phyloP scores from a whole-genome alignment of 2,113 vertebrate species.

The Odontesthes bonariensis region DNA sequence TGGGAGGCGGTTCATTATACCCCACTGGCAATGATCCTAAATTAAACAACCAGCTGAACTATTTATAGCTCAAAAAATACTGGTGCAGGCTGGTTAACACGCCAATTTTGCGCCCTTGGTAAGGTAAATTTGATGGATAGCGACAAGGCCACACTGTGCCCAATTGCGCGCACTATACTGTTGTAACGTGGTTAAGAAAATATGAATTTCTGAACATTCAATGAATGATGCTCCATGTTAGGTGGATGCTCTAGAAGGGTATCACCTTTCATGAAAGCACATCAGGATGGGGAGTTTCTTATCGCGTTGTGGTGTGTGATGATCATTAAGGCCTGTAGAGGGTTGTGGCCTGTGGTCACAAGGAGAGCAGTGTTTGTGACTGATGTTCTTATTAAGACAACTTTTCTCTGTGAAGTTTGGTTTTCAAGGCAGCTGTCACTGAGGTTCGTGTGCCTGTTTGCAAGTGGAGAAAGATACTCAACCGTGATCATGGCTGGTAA shows the following conservation, averaged over 20 bases:
- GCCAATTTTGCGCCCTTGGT: slow-evolving; percentile 8
- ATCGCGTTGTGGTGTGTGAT: slow-evolving; percentile 13
- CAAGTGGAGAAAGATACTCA: slow-evolving; percentile 46
- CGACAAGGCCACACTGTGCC: slow-evolving; percentile 55
- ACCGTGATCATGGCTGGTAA: slow-evolving; percentile 80
- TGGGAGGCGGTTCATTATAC: not conserved
- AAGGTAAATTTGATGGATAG: slow-evolving; percentile 12
- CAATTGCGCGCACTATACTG: slow-evolving; percentile 1
- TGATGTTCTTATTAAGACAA: slow-evolving; percentile 23
- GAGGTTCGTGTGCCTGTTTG: slow-evolving; percentile 44
- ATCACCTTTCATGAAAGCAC: slow-evolving; percentile 1
- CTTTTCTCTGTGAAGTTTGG: slow-evolving; percentile 47
- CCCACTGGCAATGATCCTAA: not conserved
- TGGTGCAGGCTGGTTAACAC: not conserved
- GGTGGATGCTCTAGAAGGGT: not conserved
- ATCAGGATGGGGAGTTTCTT: not conserved
- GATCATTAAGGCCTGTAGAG: slow-evolving; percentile 31
- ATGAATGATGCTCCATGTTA: not conserved
- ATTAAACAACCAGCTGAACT: not conserved
- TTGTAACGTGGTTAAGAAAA: slow-evolving; percentile 9
- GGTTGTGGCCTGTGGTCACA: slow-evolving; percentile 37
- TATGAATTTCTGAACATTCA: not conserved
- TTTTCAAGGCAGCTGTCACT: slow-evolving; percentile 38
- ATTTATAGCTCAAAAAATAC: not conserved
- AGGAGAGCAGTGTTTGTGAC: slow-evolving; percentile 15